A percentile compares a stretch with the other conserved stretches of the same genome.
phyloP scores from a whole-genome alignment of 2,797 vertebrate genomes.

The Peromyscus eremicus region DNA sequence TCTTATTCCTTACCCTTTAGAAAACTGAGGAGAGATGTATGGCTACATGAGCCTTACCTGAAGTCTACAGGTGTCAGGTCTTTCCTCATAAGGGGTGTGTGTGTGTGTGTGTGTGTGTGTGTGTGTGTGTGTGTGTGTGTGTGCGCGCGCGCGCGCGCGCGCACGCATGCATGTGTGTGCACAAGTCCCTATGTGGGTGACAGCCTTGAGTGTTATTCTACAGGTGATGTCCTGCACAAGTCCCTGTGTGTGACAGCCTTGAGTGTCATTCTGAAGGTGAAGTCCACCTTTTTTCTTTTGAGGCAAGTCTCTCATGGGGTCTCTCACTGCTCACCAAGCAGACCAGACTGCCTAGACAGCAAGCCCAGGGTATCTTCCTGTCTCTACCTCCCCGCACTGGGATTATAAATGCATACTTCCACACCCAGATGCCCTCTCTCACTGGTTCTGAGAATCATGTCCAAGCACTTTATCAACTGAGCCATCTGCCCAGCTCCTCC shows the following conservation, averaged over 20 bases:
- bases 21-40: neutral
- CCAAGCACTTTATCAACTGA: neutral
- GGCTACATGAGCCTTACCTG: neutral
- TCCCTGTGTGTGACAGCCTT: neutral
- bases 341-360: neutral
- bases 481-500: neutral
- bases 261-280: too few species aligned
- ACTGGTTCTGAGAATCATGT: neutral
- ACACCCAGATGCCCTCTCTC: neutral
- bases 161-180: neutral
- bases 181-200: neutral
- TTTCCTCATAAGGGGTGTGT: neutral
- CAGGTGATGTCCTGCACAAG: too few species aligned
- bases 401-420: neutral
- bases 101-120: neutral
- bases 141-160: too few species aligned
- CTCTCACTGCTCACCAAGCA: neutral
- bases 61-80: neutral
- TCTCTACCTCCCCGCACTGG: neutral
- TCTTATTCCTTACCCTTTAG: neutral
- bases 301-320: too few species aligned
- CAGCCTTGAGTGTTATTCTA: too few species aligned
- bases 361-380: neutral
- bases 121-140: neutral
- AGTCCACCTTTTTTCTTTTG: neutral